Conservation (phyloP, 2,888 invertebrate species). For the Melinopterus prodromus region DNA sequence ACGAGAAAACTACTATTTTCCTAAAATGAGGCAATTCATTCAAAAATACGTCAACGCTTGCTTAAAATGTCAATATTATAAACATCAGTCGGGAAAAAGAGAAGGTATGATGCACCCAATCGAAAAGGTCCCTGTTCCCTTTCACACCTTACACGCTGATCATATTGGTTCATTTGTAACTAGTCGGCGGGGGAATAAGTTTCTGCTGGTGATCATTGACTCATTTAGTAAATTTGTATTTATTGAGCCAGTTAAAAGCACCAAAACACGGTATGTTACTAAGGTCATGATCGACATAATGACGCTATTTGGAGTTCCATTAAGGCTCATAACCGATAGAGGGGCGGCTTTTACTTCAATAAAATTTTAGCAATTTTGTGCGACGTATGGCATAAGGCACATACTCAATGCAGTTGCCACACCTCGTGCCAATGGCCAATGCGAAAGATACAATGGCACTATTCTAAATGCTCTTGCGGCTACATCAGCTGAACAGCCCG, state of each 20-base stretch:
- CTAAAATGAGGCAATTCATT: conserved; percentile 43
- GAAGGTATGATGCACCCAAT: no score
- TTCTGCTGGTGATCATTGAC: no score
- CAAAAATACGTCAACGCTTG: no score
- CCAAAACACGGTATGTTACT: not conserved
- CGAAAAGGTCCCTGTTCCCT: no score
- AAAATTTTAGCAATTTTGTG: conserved; percentile 30
- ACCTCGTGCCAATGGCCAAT: conserved; percentile 31
- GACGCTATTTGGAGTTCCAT: conserved; percentile 17
- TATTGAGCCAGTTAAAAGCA: no score
- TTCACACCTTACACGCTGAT: no score
- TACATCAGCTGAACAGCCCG: conserved; percentile 40
- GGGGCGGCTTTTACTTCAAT: conserved; percentile 24
- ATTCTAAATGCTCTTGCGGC: conserved; percentile 39
- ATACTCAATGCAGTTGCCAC: conserved; percentile 30
- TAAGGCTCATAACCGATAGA: not conserved
- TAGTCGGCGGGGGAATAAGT: no score
- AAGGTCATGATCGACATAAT: conserved; percentile 18
- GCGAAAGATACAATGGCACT: conserved; percentile 43
- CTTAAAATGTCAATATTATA: no score
- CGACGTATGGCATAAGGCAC: conserved; percentile 26
- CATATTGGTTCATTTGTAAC: no score
- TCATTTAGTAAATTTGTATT: no score
- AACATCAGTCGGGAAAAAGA: no score
- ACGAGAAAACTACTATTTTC: conserved; percentile 45